Evolutionary conservation across 2,797 vertebrate genomes (phyloP).

Genomic region (Neosalanx taihuensis): DNA sequence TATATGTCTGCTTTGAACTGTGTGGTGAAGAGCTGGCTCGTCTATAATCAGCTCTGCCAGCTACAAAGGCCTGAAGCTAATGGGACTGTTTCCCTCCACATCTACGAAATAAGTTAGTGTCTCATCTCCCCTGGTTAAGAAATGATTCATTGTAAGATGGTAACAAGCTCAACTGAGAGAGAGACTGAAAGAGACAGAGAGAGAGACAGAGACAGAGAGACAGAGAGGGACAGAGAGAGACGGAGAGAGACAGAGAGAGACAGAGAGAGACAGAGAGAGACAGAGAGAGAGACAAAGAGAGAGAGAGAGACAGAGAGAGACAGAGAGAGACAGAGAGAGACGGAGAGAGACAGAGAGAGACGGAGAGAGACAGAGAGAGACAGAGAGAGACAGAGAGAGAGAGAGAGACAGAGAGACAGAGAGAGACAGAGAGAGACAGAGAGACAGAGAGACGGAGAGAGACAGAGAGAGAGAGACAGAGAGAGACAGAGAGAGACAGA

Average conservation of each 20-base stretch:
- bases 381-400: no score
- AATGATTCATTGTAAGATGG: conserved; percentile 63
- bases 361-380: no score
- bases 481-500: no score
- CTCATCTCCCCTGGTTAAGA: conserved; percentile 48
- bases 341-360: no score
- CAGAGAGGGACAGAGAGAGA: conserved; percentile 60
- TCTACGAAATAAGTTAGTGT: conserved; percentile 48
- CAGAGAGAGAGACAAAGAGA: no score
- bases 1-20: conserved; percentile 40
- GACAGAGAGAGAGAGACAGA: no score
- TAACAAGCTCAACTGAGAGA: conserved; percentile 68
- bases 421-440: no score
- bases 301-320: no score
- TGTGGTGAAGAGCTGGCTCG: conserved; percentile 46
- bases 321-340: no score
- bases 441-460: no score
- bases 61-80: conserved; percentile 45
- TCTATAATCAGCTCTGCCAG: conserved; percentile 52
- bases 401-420: no score
- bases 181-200: conserved; percentile 49
- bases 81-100: conserved; percentile 48
- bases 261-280: conserved; percentile 61
- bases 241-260: conserved; percentile 47
- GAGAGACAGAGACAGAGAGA: conserved; percentile 54